Conservation (phyloP, 2,888 invertebrate species). For the Rhagonycha fulva region DNA sequence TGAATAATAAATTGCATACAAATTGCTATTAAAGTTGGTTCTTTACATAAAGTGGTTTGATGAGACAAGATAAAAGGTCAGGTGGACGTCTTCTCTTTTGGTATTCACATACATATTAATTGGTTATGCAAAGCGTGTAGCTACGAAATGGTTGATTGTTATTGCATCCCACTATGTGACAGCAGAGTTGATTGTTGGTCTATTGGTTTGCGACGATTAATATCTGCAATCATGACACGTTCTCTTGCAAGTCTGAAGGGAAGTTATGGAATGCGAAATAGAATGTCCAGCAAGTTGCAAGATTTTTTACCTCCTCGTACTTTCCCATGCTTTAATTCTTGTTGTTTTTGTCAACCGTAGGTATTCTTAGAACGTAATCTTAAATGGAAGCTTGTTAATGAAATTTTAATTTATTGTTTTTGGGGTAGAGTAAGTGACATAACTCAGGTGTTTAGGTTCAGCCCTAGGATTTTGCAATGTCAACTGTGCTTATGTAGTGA, state of each 20-base stretch:
- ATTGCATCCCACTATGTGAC: conserved; percentile 20
- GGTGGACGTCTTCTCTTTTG: conserved; percentile 21
- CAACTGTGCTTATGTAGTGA: conserved; percentile 11
- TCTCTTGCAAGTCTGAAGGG: neutral
- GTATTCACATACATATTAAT: conserved; percentile 14
- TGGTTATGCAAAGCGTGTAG: conserved; percentile 21
- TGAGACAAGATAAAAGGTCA: conserved; percentile 14
- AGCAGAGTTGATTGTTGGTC: conserved; percentile 23
- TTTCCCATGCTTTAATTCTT: neutral
- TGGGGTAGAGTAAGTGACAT: neutral
- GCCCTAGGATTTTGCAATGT: neutral
- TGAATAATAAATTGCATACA: conserved; percentile 9
- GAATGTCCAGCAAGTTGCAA: neutral
- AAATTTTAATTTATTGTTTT: neutral
- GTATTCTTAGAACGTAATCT: neutral
- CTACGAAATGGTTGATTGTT: conserved; percentile 24
- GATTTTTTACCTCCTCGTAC: neutral
- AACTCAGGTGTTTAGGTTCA: neutral
- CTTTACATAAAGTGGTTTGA: conserved; percentile 14
- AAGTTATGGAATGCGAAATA: neutral
- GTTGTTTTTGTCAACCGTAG: neutral
- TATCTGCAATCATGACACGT: conserved; percentile 30
- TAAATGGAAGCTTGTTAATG: neutral
- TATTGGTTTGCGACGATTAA: conserved; percentile 29
- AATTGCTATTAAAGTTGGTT: conserved; percentile 2